phyloP scores from a whole-genome alignment of 2,888 invertebrate species.

The Panzeria rudis region DNA sequence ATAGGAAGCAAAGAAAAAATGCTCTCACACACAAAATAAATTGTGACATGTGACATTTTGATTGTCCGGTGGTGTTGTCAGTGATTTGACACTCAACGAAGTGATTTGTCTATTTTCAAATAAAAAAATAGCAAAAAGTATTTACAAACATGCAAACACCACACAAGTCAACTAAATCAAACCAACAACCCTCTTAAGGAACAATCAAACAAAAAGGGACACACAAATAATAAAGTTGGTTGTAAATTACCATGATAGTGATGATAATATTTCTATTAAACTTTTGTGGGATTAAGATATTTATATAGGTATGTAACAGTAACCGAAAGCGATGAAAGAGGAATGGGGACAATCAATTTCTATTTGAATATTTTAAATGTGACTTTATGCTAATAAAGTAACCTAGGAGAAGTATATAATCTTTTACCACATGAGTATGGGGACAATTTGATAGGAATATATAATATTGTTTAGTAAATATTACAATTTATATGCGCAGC shows the following conservation, averaged over 20 bases:
- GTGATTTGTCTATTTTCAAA: constrained; percentile 72
- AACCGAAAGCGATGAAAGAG: neutral
- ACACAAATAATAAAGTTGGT: constrained; percentile 6
- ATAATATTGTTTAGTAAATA: too few relatives aligned
- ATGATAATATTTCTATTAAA: constrained; percentile 36
- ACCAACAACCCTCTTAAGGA: constrained; percentile 33
- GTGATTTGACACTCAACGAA: constrained; percentile 74
- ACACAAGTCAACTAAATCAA: constrained; percentile 45
- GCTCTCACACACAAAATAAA: constrained; percentile 33
- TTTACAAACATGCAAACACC: constrained; percentile 46
- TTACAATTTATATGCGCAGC: too few relatives aligned
- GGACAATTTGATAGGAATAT: neutral
- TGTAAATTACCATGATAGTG: neutral
- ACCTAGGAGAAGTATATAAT: neutral
- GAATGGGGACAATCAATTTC: constrained; percentile 1
- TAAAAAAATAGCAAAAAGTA: constrained; percentile 14
- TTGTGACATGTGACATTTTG: constrained; percentile 66
- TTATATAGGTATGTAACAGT: neutral
- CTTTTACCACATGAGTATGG: neutral
- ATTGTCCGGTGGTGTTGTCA: constrained; percentile 70
- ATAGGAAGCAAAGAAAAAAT: neutral
- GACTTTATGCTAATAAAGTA: neutral
- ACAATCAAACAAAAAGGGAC: neutral
- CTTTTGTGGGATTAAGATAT: neutral
- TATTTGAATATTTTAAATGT: constrained; percentile 18